Percentiles rank a stretch among this genome's conserved stretches.
Conservation (phyloP, 2,113 vertebrate species). For the Microtus pennsylvanicus region DNA sequence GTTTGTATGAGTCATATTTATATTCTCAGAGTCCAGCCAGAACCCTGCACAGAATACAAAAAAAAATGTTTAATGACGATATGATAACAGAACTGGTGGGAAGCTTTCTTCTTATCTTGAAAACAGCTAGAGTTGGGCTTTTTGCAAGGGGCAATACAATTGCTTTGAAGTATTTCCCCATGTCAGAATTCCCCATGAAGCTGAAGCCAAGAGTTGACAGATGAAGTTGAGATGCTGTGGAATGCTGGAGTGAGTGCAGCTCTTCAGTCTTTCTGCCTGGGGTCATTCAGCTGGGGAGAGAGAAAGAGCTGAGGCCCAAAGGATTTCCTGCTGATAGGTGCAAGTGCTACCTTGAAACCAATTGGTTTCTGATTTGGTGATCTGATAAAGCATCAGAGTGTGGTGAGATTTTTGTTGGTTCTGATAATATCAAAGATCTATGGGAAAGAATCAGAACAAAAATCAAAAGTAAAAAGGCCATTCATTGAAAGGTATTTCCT, state of each 20-base stretch:
- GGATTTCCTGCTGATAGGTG: background rate
- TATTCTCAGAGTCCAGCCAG: background rate
- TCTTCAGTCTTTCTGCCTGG: background rate
- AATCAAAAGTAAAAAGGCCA: background rate
- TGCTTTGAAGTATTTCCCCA: conserved; percentile 31
- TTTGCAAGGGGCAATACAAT: background rate
- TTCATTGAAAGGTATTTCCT: background rate
- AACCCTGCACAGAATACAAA: background rate
- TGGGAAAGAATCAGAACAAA: conserved; percentile 2
- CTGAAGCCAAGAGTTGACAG: conserved; percentile 39
- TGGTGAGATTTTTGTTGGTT: background rate
- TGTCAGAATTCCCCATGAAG: conserved; percentile 36
- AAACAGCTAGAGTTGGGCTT: background rate
- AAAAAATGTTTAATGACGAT: background rate
- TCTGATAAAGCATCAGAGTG: conserved; percentile 3
- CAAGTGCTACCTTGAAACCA: background rate
- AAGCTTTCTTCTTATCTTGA: conserved; percentile 49
- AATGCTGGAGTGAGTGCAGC: too few species aligned
- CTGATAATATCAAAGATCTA: conserved; percentile 27
- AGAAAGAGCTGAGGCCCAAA: background rate
- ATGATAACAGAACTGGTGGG: background rate
- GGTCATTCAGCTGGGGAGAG: conserved; percentile 5
- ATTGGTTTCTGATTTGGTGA: background rate
- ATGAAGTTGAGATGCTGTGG: background rate
- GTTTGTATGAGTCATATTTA: background rate